phyloP scores from a whole-genome alignment of 2,888 invertebrate genomes.

The Orgyia antiqua region DNA sequence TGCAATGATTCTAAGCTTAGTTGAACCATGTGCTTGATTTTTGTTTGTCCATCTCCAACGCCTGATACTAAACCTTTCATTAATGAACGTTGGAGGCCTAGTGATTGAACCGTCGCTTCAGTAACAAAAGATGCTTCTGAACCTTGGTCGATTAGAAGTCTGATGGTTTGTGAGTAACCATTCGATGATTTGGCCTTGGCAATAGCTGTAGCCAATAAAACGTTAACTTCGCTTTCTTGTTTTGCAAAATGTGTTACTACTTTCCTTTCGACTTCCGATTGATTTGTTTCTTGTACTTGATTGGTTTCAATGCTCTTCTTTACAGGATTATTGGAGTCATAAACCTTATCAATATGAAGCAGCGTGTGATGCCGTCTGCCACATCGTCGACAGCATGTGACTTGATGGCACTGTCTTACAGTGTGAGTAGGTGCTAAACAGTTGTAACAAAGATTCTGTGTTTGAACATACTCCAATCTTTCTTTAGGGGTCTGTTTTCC shows the following conservation, averaged over 20 bases:
- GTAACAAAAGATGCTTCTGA: background rate
- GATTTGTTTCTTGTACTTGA: too few relatives aligned
- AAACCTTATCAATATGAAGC: conserved; percentile 1
- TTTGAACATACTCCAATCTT: background rate
- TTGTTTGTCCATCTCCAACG: background rate
- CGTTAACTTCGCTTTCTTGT: background rate
- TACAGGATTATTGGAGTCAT: too few relatives aligned
- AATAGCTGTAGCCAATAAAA: background rate
- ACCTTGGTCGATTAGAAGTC: too few relatives aligned
- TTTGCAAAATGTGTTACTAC: background rate
- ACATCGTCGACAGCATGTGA: background rate
- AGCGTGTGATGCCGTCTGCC: conserved; percentile 2
- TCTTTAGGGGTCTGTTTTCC: too few relatives aligned
- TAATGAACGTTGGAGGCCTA: background rate
- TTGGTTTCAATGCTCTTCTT: too few relatives aligned
- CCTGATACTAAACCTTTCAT: background rate
- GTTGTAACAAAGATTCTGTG: conserved; percentile 1
- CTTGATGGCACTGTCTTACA: conserved; percentile 1
- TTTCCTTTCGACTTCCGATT: too few relatives aligned
- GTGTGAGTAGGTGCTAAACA: conserved; percentile 2
- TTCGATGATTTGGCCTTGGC: background rate
- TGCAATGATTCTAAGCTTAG: background rate
- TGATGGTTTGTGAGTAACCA: too few relatives aligned
- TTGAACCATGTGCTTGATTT: background rate
- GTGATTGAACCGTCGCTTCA: background rate